Evolutionary conservation across 2,797 vertebrate species (phyloP).

Genomic region (Onychomys torridus): DNA sequence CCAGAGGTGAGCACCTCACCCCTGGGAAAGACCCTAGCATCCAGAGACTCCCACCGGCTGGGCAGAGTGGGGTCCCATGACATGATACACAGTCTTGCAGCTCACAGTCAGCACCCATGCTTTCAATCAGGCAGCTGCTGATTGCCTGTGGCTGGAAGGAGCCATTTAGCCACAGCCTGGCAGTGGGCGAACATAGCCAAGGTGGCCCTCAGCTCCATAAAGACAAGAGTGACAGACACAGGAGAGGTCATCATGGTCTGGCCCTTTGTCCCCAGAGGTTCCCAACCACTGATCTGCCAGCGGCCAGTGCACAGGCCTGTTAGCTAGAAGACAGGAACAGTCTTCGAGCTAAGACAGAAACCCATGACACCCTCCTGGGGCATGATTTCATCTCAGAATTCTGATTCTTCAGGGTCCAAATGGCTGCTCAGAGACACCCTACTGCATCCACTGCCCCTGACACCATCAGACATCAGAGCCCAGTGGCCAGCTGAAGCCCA

Average conservation of each 20-base stretch:
- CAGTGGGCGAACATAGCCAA: background rate
- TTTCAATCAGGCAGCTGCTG: background rate
- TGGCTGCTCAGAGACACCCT: background rate
- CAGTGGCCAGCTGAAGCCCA: background rate
- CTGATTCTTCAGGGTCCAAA: background rate
- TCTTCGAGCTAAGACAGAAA: background rate
- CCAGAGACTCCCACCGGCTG: rapidly evolving
- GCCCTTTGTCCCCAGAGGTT: background rate
- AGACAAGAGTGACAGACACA: background rate
- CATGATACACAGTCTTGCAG: rapidly evolving
- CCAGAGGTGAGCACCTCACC: no score
- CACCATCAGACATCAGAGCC: background rate
- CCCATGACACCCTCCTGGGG: background rate
- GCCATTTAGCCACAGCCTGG: background rate
- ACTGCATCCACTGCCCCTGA: background rate
- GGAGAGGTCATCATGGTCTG: rapidly evolving
- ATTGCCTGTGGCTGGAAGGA: background rate
- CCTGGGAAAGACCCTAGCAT: background rate
- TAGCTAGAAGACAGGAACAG: background rate
- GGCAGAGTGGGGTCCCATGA: background rate
- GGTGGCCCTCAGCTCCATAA: no score
- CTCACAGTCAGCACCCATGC: background rate
- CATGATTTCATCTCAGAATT: background rate
- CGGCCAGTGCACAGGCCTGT: background rate
- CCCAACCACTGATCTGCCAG: no score